Base-by-base conservation (phyloP, 2,888 invertebrate species). In the Lepidochrysops patricia region DNA sequence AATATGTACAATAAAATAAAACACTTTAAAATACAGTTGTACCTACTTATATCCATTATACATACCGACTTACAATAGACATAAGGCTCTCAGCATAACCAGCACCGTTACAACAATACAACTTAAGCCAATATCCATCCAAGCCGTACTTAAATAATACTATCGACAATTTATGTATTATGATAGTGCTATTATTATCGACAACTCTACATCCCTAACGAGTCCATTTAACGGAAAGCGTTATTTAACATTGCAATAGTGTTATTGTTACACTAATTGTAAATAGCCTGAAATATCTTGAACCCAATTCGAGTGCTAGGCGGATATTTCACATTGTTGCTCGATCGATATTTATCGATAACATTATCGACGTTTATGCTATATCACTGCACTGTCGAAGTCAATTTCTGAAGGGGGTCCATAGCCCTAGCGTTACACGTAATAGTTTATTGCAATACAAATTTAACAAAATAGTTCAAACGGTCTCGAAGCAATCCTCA, bases 261-360 rank as follows among this genome's bases (percentile, higher is more conserved):
- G 67, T 68, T 67, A 67, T 68, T 67, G 67, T 67, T 64, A 56
- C 54, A 59, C 60, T 64, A 63, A 68, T 68, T 67, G 67, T 66
- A 66, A 67, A 67, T 64, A 67, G 63, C 61, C 32, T 61, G 60
- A 66, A 67, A 67, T 64, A 67, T 62, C 61, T 43, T 62, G 60
- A 27, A 49, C 61, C 57, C 62, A 61, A 63, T 65, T 58, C 60
- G 23, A 60, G 60, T 57, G 63, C 63, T 50, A 35, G 34, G 49
- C 49, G 50, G 58, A 6, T 58, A 58, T 58, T 58, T 50, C 13
- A 52, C 52, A 52, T 52, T 52, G 52, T 52, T 52, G 52, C n/a
- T 29, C 19, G 6, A 43, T 19, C 19, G 19, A 43, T 23, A 23
- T 43, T 43, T 23, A 43, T 43, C 43, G 43, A 43, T 43, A 43